Conservation (phyloP, 2,797 vertebrate species). For the Hipposideros larvatus region DNA sequence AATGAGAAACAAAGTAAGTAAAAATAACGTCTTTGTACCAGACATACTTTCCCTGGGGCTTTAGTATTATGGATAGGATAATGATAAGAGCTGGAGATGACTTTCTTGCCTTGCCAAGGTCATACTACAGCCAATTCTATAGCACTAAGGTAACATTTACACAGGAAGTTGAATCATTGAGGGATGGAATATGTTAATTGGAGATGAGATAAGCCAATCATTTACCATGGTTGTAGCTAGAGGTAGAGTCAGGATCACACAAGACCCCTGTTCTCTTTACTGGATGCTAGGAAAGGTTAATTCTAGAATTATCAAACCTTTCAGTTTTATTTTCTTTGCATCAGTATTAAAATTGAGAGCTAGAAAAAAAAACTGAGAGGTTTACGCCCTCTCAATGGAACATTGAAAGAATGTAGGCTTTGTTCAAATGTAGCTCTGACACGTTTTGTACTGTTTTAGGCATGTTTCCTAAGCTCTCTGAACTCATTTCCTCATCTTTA, state of each 20-base stretch:
- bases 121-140: too few species aligned
- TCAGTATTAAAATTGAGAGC: background rate
- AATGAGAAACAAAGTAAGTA: background rate
- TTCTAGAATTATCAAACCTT: background rate
- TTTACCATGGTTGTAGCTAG: background rate
- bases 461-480: background rate
- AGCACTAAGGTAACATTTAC: background rate
- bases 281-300: background rate
- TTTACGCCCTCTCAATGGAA: background rate
- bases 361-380: background rate
- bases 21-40: background rate
- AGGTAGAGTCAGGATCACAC: background rate
- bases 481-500: background rate
- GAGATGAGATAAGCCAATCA: background rate
- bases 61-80: background rate
- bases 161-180: background rate
- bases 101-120: background rate
- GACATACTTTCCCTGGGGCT: background rate
- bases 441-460: background rate
- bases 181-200: background rate
- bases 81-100: rapidly evolving
- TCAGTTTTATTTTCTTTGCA: background rate
- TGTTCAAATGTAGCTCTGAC: background rate
- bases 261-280: background rate
- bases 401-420: background rate